Conservation (phyloP, 2,888 invertebrate genomes). For the Sicus ferrugineus region DNA sequence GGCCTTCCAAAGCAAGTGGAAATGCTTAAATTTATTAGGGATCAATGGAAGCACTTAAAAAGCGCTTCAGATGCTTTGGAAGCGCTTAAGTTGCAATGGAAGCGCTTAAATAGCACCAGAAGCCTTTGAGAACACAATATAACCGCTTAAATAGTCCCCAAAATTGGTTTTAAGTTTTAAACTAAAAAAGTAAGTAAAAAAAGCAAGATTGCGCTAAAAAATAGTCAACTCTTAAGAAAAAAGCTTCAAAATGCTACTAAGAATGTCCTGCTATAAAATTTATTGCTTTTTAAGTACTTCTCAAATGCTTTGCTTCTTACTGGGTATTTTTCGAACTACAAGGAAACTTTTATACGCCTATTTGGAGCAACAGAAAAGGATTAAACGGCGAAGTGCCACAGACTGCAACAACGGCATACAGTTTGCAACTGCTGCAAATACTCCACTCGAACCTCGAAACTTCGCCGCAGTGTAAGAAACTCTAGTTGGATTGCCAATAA, state of each 20-base stretch:
- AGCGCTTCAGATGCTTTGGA: no score
- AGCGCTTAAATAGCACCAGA: not conserved
- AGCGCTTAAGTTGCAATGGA: no score
- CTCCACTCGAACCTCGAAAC: no score
- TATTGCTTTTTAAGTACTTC: not conserved
- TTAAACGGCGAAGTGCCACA: constrained; percentile 31
- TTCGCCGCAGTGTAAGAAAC: no score
- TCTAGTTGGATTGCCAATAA: not conserved
- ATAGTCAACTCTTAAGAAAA: no score
- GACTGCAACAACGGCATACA: constrained; percentile 28
- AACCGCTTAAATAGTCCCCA: not conserved
- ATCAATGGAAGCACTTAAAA: no score
- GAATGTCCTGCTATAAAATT: no score
- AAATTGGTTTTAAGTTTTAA: not conserved
- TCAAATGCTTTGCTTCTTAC: not conserved
- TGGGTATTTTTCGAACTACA: not conserved
- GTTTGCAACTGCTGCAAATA: constrained; percentile 30
- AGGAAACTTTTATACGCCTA: not conserved
- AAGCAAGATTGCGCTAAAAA: no score
- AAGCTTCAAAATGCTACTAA: not conserved
- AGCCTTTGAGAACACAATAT: not conserved
- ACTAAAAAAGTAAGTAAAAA: no score
- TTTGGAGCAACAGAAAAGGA: constrained; percentile 20
- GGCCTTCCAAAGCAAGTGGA: no score
- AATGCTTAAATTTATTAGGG: no score